Base-by-base conservation (phyloP, 2,797 vertebrate genomes). In the Pogonophryne albipinna region DNA sequence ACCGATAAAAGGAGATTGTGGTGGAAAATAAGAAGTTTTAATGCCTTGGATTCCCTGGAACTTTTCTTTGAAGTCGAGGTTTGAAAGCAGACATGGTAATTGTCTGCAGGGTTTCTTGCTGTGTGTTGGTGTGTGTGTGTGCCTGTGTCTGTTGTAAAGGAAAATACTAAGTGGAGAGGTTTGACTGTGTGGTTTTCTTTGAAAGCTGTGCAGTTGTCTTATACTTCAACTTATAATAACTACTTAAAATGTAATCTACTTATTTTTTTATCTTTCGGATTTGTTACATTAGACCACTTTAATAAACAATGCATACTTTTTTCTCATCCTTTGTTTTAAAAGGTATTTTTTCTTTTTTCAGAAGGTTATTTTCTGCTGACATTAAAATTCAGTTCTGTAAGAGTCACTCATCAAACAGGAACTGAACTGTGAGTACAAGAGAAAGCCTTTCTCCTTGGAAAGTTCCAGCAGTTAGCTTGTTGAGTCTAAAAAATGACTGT, bases 1-100 rank as follows among this genome's bases (percentile, higher is more conserved):
- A 64, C 76, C 44, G 72, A 88, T 90, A 89, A 89, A 91, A 87
- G 79, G 31, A 85, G 85, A 86, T 84, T 73, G 74, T 72, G 66
- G 72, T 85, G 85, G 83, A 80, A 91, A 91, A 88, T 85, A 90
- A 91, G 78, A 92, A 44, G 79, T 92, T 93, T 90, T 90, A 93
- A 91, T 91, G 80, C 87, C 84, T 83, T 17, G 60, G 82, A 91
- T 91, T 90, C 86, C 75, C 82, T 63, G 80, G 85, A 84, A 83
- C 75, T 74, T 78, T 83, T 81, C 81, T 92, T 92, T 91, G 85
- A 93, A 87, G 88, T 93, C 27, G 2, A 76, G 68, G 80, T 85
- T 87, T 89, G 80, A 86, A 86, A 87, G 85, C 80, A 84, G 83
- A 89, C 87, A 77, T 82, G 81, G 86, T 92, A 94, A 92, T 93